phyloP scores from a whole-genome alignment of 2,797 vertebrate species.

The Steatocranus sp. region DNA sequence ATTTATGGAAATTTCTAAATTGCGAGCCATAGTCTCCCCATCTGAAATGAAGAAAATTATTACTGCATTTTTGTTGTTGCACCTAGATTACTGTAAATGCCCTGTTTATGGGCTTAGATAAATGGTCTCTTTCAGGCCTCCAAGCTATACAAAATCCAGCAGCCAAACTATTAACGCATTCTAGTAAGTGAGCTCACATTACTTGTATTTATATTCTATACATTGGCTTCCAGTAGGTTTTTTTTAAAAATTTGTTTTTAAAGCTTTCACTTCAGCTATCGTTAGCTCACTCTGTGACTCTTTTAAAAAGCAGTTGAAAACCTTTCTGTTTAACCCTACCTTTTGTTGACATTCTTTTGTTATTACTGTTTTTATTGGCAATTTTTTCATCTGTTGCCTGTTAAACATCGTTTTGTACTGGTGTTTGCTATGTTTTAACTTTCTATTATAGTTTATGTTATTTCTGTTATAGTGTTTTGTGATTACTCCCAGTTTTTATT shows the following conservation, averaged over 20 bases:
- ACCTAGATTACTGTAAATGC: not conserved
- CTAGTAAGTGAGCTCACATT: not conserved
- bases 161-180: not conserved
- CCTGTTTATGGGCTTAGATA: not conserved
- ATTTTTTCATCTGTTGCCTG: not conserved
- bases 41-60: not conserved
- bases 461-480: not conserved
- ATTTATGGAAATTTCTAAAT: not conserved
- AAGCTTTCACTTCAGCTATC: not conserved
- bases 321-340: not conserved
- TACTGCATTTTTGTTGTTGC: not conserved
- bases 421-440: not conserved
- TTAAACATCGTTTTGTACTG: not conserved
- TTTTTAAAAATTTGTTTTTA: not conserved
- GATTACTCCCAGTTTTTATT: not conserved
- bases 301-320: not conserved
- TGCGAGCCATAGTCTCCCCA: not conserved
- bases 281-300: not conserved
- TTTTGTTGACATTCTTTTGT: not conserved
- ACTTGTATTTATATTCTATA: not conserved
- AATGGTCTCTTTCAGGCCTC: not conserved
- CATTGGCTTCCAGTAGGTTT: not conserved
- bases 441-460: not conserved
- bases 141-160: not conserved
- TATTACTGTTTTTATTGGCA: not conserved